Base-by-base conservation (phyloP, 2,888 invertebrate species). In the Caenorhabditis doughertyi region DNA sequence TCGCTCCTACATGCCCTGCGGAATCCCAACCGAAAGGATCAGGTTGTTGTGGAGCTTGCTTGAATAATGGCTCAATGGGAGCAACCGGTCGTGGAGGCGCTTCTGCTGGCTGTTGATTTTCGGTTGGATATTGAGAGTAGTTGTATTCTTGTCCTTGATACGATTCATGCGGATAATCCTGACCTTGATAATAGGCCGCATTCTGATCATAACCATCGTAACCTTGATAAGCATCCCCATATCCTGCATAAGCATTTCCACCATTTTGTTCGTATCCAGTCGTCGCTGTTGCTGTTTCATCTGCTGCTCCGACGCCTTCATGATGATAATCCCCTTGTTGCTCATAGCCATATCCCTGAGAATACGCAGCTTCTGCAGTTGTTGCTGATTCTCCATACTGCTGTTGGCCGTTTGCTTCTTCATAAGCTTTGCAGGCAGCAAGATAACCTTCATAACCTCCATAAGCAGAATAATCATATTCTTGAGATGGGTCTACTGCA, bases 11-110 rank as follows among this genome's bases (percentile, higher is more conserved):
- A n/a, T 60, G 27, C 11, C 62, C 64, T 5, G 58, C 7, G 0
- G 77, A 84, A 49, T 90, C 90, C 90, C 90, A 90, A 13, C 87
- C 86, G 55, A 86, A 90, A 2, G 90, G 90, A 82, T 90, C 90
- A 13, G 85, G 79, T n/a, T 76, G 53, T 42, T 73, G 76, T 3
- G 87, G 85, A 16, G 79, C 81, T 56, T 82, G 82, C n/a, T 81
- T 80, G 55, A 84, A 81, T 8, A 84, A 64, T 29, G 84, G 84
- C 49, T 81, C 58, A 21, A 74, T 84, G 3, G 72, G 76, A 11
- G 62, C 56, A 2, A 76, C 27, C 4, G 65, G 71, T 25, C 27
- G 25, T 2, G 73, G 56, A 2, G 44, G 35, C 5, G 73, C 56
- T 25, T 42, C 71, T 9, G 25, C 11, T 35, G 35, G 49, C 13